Evolutionary conservation across 2,888 invertebrate species (phyloP), one percentile per base, ranked within the genome.

Genomic region (Dexiosoma caninum): DNA sequence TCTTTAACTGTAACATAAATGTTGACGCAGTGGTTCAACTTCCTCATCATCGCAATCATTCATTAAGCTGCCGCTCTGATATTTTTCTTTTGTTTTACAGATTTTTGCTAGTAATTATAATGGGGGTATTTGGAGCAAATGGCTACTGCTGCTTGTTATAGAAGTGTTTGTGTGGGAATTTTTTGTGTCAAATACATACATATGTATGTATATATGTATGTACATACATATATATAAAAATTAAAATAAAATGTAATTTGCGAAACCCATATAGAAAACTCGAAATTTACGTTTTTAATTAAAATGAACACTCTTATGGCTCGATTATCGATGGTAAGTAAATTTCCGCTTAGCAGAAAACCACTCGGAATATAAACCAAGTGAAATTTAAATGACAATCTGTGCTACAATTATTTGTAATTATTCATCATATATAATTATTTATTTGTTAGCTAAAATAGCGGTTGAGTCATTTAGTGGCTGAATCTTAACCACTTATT

Each of bases 41-140:
- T 76, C 76, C 80, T 76, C 76, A 55, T 71, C 71, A 46, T 37
- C 42, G 67, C 67, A 46, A 72, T 62, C 37, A 66, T 46, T 67
- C 67, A 69, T 67, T 71, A 67, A 55, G 62, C 14, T 46, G 71
- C 40, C 32, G 21, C 42, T n/a, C n/a, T 55, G 44, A 21, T 55
- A 9, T 42, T 64, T 49, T 66, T 59, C 19, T 75, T 21, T 59
- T 53, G 32, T 59, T 42, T 7, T 19, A 32, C 9, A 53, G 51
- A 66, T 59, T 70, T 75, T 75, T 44, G 32, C 12, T 23, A 60
- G 59, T 55, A 75, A 70, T 70, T 75, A 59, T 53, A 55, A 67
- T 46, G 23, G 16, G 23, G 16, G 14, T 59, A 46, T 74, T 64
- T 69, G 49, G 62, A 55, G 49, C 69, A 64, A 42, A 44, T 69